Conservation (phyloP, 2,113 vertebrate genomes). For the Takifugu bimaculatus region DNA sequence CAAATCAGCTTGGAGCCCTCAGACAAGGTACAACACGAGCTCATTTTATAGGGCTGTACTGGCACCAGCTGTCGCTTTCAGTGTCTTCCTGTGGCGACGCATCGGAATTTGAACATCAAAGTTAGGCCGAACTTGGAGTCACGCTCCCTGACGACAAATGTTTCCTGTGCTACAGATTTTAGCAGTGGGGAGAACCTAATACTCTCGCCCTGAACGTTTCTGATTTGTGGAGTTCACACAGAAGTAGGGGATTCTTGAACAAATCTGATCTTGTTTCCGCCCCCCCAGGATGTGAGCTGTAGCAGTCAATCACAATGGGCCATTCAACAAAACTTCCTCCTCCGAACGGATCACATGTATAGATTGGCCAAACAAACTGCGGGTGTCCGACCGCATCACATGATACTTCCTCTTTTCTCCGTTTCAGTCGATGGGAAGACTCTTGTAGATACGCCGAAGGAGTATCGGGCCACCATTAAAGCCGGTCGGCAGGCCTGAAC, state of each 20-base stretch:
- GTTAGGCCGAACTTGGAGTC: constrained; percentile 24
- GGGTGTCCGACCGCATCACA: constrained; percentile 29
- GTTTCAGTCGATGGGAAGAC: constrained; percentile 26
- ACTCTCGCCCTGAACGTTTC: constrained; percentile 4
- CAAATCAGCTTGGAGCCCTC: constrained; percentile 33
- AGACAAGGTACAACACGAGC: constrained; percentile 48
- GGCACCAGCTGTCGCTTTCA: constrained; percentile 53
- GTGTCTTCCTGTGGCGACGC: constrained; percentile 45
- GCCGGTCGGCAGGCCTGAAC: constrained; percentile 17
- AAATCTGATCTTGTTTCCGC: constrained; percentile 41
- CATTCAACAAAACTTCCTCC: constrained; percentile 46
- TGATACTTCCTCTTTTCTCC: constrained; percentile 47
- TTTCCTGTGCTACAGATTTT: constrained; percentile 23
- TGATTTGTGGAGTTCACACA: constrained; percentile 11
- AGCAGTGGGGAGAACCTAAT: constrained; percentile 9
- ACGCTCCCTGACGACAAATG: constrained; percentile 24
- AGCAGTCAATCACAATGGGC: constrained; percentile 54
- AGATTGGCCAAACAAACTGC: constrained; percentile 54
- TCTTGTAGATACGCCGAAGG: constrained; percentile 9
- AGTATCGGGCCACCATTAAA: constrained; percentile 8
- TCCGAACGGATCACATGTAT: constrained; percentile 52
- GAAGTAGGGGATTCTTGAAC: constrained; percentile 27
- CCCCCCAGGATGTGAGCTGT: constrained; percentile 47
- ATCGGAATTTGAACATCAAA: constrained; percentile 39
- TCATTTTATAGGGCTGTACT: constrained; percentile 38